Evolutionary conservation across 2,888 invertebrate genomes (phyloP), one percentile per base, ranked within the genome.

Genomic region (Bembecia ichneumoniformis): DNA sequence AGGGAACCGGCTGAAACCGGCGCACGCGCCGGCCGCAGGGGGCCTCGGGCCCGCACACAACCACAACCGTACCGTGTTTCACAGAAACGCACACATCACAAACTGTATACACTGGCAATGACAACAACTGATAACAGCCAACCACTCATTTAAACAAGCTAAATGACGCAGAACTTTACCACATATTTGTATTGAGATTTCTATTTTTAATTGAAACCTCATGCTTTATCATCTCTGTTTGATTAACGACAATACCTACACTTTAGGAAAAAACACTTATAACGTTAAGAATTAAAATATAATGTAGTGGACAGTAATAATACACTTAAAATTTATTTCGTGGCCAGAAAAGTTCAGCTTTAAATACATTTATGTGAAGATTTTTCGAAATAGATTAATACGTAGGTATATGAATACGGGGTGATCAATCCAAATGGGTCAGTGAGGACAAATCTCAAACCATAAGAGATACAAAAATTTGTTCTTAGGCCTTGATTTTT

Each of bases 1-100:
- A 84, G 73, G 46, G 59, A 84, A 77, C 86, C 72, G 75, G 79
- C 58, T 69, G 43, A 50, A 78, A 80, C 82, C 72, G 63, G 73
- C 63, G 68, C 70, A 60, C 67, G 66, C 71, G 74, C 74, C 68
- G 82, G 80, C 81, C 83, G 79, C 82, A 81, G 77, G 81, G 83
- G 79, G 82, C 73, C 48, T 52, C 54, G 51, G 58, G 51, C 59
- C 55, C 65, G 52, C 72, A 57, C 65, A 61, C 62, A 20, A 47
- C 51, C 49, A 47, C 53, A 49, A 48, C 48, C 50, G 54, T 56
- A 51, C n/a, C 48, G 36, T 49, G 45, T 53, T 49, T 54, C 54
- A 13, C 20, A n/a, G 2, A 43, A 28, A 50, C 56, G 36, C 52
- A 52, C 55, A 55, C 59, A 57, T 61, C 55, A 9, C 28, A 28